Conservation (phyloP, 2,113 vertebrate genomes). For the Ictidomys tridecemlineatus region DNA sequence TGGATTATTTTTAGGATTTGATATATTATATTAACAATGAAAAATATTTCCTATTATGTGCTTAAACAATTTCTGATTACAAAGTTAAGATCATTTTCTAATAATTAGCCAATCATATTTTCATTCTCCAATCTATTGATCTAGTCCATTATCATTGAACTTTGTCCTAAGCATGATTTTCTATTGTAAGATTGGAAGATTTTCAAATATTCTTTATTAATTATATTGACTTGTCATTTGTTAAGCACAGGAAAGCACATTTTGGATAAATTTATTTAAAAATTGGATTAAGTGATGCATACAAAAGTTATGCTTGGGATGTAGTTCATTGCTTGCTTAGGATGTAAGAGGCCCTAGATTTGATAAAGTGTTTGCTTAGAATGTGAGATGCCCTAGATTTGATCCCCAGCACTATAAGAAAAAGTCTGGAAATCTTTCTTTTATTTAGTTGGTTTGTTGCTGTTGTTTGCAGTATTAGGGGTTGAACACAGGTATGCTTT, state of each 20-base stretch:
- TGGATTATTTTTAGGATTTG: neutral
- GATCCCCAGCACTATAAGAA: too few species aligned
- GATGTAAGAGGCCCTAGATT: too few species aligned
- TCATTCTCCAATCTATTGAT: neutral
- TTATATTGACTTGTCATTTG: neutral
- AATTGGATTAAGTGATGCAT: neutral
- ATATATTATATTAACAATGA: too few species aligned
- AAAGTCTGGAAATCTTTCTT: too few species aligned
- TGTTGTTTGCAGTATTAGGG: too few species aligned
- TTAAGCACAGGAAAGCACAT: constrained; percentile 20
- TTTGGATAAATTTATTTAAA: neutral
- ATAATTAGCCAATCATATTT: neutral
- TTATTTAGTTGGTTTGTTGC: neutral
- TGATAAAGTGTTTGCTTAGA: too few species aligned
- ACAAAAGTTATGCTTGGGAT: neutral
- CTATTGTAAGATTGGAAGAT: neutral
- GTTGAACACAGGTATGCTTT: too few species aligned
- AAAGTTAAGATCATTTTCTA: constrained; percentile 44
- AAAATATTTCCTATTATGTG: neutral
- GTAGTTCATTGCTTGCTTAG: too few species aligned
- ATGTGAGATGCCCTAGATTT: too few species aligned
- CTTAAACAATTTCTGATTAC: neutral
- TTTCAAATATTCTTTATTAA: constrained; percentile 32
- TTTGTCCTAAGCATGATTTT: neutral
- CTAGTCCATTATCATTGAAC: neutral